Conservation (phyloP, 2,113 vertebrate species). For the Prunella himalayana region DNA sequence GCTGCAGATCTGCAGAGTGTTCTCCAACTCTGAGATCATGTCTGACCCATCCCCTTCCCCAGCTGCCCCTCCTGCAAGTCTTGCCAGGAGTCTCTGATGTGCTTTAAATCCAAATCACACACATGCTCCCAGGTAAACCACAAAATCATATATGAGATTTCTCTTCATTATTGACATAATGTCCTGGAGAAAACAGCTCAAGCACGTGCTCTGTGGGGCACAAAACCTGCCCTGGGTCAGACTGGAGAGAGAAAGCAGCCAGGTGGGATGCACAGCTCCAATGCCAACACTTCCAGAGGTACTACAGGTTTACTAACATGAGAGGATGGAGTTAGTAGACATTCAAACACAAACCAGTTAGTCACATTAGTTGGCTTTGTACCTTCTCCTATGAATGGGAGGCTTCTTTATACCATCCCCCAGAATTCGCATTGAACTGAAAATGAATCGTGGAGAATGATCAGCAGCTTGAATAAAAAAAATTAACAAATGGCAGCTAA, state of each 20-base stretch:
- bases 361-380: constrained; percentile 69
- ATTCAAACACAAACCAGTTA: constrained; percentile 64
- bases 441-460: constrained; percentile 80
- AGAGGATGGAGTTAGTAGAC: constrained; percentile 68
- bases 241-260: neutral
- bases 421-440: constrained; percentile 85
- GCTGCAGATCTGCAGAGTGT: neutral
- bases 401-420: constrained; percentile 85
- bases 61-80: neutral
- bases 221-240: neutral
- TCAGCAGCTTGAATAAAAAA: constrained; percentile 62
- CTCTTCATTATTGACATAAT: neutral
- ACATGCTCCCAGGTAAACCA: neutral
- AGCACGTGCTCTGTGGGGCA: neutral
- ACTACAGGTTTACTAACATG: neutral
- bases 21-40: neutral
- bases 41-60: neutral
- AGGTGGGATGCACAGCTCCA: neutral
- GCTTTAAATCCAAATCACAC: neutral
- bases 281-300: neutral
- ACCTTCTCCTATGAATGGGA: constrained; percentile 96
- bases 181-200: neutral
- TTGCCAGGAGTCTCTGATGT: neutral
- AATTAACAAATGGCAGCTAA: constrained; percentile 17
- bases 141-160: neutral